Conservation (phyloP, 2,888 invertebrate species). For the Tetragnatha montana region DNA sequence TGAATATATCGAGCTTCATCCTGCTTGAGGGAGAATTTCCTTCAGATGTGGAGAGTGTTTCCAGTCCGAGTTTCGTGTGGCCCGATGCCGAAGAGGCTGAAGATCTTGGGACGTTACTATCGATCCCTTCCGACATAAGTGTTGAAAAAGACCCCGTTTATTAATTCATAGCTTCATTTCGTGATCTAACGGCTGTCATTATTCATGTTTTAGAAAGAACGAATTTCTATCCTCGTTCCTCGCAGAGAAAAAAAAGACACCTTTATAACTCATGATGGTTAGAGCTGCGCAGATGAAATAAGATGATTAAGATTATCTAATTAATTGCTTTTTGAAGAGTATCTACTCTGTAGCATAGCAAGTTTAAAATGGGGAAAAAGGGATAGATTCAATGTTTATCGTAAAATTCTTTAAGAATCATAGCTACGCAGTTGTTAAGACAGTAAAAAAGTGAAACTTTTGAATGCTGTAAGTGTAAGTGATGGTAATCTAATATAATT, state of each 20-base stretch:
- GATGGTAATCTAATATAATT: too few species aligned
- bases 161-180: constrained; percentile 54
- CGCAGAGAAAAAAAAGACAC: neutral
- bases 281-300: neutral
- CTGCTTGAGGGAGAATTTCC: neutral
- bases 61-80: neutral
- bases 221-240: neutral
- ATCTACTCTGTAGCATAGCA: neutral
- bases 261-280: neutral
- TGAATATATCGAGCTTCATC: constrained; percentile 36
- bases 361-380: too few species aligned
- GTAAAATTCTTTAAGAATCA: too few species aligned
- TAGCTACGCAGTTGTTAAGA: too few species aligned
- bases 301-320: neutral
- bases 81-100: constrained; percentile 4
- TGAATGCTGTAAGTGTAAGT: too few species aligned
- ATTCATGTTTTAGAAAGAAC: neutral
- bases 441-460: too few species aligned
- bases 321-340: neutral
- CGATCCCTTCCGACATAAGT: constrained; percentile 29
- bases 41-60: neutral
- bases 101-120: constrained; percentile 3
- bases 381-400: too few species aligned
- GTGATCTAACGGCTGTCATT: constrained; percentile 24
- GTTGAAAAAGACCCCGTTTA: constrained; percentile 15